Base-by-base conservation (phyloP, 2,113 vertebrate genomes). In the Spheniscus mendiculus region DNA sequence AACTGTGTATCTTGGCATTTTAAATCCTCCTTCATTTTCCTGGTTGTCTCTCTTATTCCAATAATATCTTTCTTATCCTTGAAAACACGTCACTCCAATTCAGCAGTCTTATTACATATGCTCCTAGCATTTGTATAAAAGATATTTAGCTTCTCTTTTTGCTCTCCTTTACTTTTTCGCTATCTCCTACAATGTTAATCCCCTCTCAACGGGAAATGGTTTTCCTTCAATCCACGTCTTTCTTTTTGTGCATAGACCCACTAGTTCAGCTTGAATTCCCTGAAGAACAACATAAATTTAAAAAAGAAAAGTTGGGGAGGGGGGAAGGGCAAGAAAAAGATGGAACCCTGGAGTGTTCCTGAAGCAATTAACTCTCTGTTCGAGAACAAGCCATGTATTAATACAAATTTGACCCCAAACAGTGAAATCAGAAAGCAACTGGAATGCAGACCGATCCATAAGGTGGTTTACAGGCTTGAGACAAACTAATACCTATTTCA, bases 21-120 rank as follows among this genome's bases (percentile, higher is more conserved):
- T 96, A 98, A 98, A 98, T 97, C 96, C 94, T 85, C 88, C 87
- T 96, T 98, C 89, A 70, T 97, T 98, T 98, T 98, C 96, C 95
- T 97, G 95, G 92, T 95, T 80, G 89, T 97, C 96, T 97, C 97
- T 97, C 97, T 93, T 95, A 97, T 98, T 98, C 97, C 97, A 98
- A 56, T 97, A 97, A 96, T 97, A 98, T 98, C 97, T 98, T 95
- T 96, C 97, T 97, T 98, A 96, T 97, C 97, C 97, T 96, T 87
- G 91, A 96, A 97, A 97, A 97, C 96, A 97, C 95, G 95, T 97
- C 96, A 91, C 96, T 98, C 96, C 76, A 73, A 95, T 97, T 98
- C 97, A 97, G 96, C 83, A 97, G 95, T 89, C 97, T 97, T 87
- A 97, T 93, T 97, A 98, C 89, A 96, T 96, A 97, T 69, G 86